Conservation (phyloP, 2,888 invertebrate genomes). For the Alentia gelatinosa region DNA sequence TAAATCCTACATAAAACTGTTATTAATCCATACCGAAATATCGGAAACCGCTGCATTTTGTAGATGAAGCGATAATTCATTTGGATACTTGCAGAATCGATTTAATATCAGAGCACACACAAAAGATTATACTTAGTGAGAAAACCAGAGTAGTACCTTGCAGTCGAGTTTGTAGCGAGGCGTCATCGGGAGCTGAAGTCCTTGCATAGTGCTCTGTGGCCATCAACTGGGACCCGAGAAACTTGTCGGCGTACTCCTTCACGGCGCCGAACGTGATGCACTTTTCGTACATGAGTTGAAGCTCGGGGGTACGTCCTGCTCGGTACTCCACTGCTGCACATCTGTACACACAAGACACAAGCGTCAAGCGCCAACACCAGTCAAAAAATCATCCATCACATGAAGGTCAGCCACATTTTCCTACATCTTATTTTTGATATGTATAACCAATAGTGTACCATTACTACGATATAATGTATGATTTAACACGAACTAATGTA, state of each 20-base stretch:
- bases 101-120: no score
- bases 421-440: no score
- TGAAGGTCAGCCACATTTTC: no score
- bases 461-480: no score
- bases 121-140: no score
- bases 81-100: no score
- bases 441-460: no score
- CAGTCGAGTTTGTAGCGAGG: not conserved
- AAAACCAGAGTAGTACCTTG: not conserved
- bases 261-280: not conserved
- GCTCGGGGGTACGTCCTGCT: not conserved
- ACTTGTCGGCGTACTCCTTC: not conserved
- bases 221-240: not conserved
- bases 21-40: no score
- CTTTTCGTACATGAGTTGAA: not conserved
- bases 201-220: constrained; percentile 40
- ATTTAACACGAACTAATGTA: no score
- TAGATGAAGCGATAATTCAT: no score
- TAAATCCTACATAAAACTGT: no score
- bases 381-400: not conserved
- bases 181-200: not conserved
- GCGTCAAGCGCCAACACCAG: not conserved
- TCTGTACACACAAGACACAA: not conserved
- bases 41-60: no score
- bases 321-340: not conserved